These are phyloP conservation scores for Pammene fasciana DNA, from an alignment of 2,888 invertebrate species.

Conservation along the genomic window DNA sequence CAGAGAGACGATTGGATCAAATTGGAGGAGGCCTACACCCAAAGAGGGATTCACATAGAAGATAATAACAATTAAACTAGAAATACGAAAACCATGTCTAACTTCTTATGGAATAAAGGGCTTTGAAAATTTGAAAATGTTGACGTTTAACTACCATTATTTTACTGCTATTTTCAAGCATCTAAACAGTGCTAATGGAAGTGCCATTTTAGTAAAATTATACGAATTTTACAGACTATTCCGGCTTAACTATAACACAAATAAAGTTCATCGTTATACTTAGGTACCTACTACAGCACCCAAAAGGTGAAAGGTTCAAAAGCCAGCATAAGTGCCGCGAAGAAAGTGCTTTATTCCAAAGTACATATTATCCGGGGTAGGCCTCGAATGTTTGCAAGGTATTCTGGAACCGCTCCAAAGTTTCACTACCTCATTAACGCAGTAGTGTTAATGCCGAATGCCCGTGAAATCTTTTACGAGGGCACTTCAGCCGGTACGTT, in stretches of 20 bases:
- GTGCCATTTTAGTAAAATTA: constrained; percentile 18
- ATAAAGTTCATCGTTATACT: constrained; percentile 10
- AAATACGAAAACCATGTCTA: too few species aligned
- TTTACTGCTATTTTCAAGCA: constrained; percentile 8
- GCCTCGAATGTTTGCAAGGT: constrained; percentile 64
- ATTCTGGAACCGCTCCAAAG: constrained; percentile 74
- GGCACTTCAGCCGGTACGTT: constrained; percentile 66
- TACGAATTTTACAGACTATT: not conserved
- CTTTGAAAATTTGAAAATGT: not conserved
- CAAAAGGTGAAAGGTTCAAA: constrained; percentile 14
- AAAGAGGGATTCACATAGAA: too few species aligned
- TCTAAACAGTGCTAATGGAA: constrained; percentile 23
- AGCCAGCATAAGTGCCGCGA: constrained; percentile 20
- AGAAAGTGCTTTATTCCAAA: constrained; percentile 37
- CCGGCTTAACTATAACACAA: not conserved
- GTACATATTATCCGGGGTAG: constrained; percentile 25
- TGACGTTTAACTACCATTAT: constrained; percentile 3
- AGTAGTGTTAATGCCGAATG: constrained; percentile 74
- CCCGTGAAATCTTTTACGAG: constrained; percentile 75
- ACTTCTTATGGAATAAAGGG: too few species aligned
- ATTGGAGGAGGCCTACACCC: too few species aligned
- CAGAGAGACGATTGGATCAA: too few species aligned
- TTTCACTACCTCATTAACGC: constrained; percentile 74
- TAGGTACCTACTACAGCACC: constrained; percentile 9
- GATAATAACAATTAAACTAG: too few species aligned